These are phyloP conservation scores for Phylloscopus trochilus DNA, from an alignment of 2,113 vertebrate genomes.

Conservation along the genomic window DNA sequence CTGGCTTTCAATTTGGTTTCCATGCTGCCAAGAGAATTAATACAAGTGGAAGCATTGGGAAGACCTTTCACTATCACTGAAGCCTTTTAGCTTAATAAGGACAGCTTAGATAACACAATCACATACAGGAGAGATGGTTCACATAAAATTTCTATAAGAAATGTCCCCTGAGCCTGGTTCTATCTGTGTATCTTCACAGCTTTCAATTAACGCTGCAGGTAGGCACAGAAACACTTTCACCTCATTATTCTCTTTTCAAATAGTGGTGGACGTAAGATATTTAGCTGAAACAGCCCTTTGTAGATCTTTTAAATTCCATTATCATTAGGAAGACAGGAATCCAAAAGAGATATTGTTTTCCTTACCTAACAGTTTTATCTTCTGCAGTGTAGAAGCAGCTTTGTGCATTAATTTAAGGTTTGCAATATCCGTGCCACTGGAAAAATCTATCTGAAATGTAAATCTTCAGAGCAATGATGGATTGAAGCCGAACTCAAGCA, in stretches of 20 bases:
- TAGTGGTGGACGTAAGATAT: not conserved
- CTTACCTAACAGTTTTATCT: not conserved
- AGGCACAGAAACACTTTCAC: not conserved
- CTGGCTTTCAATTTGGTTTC: not conserved
- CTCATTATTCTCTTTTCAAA: conserved; percentile 20
- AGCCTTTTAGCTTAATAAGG: not conserved
- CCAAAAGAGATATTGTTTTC: not conserved
- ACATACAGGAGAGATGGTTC: not conserved
- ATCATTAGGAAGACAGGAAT: not conserved
- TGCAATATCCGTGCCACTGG: not conserved
- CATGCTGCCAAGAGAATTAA: not conserved
- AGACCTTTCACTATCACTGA: not conserved
- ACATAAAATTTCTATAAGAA: not conserved
- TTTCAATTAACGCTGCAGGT: conserved; percentile 19
- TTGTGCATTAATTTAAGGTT: conserved; percentile 30
- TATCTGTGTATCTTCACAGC: not conserved
- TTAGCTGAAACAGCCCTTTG: conserved; percentile 9
- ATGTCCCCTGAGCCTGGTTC: not conserved
- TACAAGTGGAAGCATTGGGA: not conserved
- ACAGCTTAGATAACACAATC: not conserved
- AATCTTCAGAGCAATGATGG: conserved; percentile 5
- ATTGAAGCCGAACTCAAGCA: not conserved
- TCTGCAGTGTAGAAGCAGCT: not conserved
- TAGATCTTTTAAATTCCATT: conserved; percentile 10
- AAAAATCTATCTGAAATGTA: conserved; percentile 29